Evolutionary conservation across 2,797 vertebrate species (phyloP).

Genomic region (Poecilia picta): DNA sequence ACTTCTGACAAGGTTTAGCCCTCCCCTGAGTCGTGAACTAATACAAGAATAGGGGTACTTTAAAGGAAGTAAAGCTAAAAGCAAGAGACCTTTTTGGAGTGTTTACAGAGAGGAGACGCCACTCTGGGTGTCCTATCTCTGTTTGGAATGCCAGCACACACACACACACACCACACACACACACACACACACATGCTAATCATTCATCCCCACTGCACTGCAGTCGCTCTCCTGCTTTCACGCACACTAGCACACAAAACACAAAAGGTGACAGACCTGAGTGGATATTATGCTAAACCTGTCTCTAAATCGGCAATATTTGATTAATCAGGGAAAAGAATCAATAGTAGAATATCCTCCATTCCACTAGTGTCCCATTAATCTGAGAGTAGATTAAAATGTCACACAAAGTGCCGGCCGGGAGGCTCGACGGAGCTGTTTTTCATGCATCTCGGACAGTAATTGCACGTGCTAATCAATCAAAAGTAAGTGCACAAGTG

Average conservation of each 20-base stretch:
- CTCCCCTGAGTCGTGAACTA: slow-evolving; percentile 61
- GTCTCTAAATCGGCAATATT: slow-evolving; percentile 69
- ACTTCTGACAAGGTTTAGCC: slow-evolving; percentile 61
- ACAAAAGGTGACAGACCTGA: slow-evolving; percentile 32
- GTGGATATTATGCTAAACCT: slow-evolving; percentile 58
- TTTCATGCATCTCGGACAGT: slow-evolving; percentile 73
- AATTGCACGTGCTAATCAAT: slow-evolving; percentile 78
- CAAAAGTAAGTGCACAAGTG: slow-evolving; percentile 59
- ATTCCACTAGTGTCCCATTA: slow-evolving; percentile 71
- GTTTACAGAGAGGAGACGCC: slow-evolving; percentile 68
- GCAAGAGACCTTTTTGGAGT: slow-evolving; percentile 47
- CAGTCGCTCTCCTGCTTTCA: slow-evolving; percentile 32
- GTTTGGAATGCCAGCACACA: slow-evolving; percentile 48
- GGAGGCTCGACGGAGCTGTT: slow-evolving; percentile 54
- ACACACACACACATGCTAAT: slow-evolving; percentile 17
- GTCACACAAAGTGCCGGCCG: slow-evolving; percentile 56
- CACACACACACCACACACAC: neutral
- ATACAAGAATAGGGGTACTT: slow-evolving; percentile 59
- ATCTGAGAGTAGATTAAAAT: slow-evolving; percentile 79
- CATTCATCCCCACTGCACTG: slow-evolving; percentile 34
- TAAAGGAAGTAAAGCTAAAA: slow-evolving; percentile 43
- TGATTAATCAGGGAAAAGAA: slow-evolving; percentile 74
- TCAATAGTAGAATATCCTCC: slow-evolving; percentile 74
- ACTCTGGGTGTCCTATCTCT: slow-evolving; percentile 52
- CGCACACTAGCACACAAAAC: slow-evolving; percentile 33